phyloP scores from a whole-genome alignment of 1,140 invertebrate genomes.

The Panulirus ornatus region DNA sequence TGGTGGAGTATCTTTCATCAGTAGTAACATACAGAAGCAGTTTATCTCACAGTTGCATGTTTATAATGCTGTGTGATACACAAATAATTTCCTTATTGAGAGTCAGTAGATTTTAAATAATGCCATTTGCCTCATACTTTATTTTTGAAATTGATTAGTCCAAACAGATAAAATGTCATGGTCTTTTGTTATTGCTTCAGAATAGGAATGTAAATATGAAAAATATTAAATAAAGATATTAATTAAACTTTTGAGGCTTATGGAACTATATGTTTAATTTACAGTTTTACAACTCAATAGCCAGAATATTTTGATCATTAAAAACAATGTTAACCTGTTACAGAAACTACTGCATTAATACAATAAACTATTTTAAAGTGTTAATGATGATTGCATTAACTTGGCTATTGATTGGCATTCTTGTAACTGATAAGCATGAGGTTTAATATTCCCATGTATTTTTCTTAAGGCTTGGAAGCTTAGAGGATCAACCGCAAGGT shows the following conservation, averaged over 20 bases:
- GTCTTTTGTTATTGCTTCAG: too few species aligned
- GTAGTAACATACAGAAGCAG: background rate
- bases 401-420: background rate
- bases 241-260: background rate
- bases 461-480: slow-evolving; percentile 65
- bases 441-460: slow-evolving; percentile 61
- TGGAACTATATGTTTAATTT: background rate
- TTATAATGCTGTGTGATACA: background rate
- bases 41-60: background rate
- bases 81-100: background rate
- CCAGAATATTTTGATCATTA: background rate
- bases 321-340: background rate
- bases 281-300: background rate
- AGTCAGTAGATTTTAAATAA: background rate
- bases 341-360: background rate
- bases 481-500: slow-evolving; percentile 59
- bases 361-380: background rate
- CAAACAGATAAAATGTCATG: background rate
- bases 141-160: background rate
- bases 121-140: background rate
- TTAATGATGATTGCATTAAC: background rate
- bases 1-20: background rate
- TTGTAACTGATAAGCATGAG: slow-evolving; percentile 35
- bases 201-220: too few species aligned
- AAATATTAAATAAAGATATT: background rate